Conservation (phyloP, 92 coral and sea anemone genomes). For the Nematostella vectensis region DNA sequence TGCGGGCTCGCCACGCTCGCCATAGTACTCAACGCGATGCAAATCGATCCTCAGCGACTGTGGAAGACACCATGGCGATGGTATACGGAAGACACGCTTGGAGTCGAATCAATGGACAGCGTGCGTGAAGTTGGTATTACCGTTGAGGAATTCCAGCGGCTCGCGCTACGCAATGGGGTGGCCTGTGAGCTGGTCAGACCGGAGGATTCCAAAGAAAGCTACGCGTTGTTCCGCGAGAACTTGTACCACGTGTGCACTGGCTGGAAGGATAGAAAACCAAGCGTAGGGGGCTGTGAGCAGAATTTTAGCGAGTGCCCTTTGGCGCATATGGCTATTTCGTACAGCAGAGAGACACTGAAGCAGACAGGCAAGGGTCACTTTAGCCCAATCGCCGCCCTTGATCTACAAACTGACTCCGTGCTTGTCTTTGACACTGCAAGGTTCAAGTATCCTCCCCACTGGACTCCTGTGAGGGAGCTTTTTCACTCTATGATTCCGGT, state of each 20-base stretch:
- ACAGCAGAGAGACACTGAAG: slow-evolving; percentile 43
- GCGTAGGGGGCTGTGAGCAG: neutral
- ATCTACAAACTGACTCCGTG: slow-evolving; percentile 58
- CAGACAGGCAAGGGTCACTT: slow-evolving; percentile 91
- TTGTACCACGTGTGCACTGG: slow-evolving; percentile 44
- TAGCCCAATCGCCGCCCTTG: slow-evolving; percentile 82
- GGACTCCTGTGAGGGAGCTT: slow-evolving; percentile 66
- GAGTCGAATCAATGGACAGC: slow-evolving; percentile 33
- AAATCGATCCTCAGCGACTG: slow-evolving; percentile 65
- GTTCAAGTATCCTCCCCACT: slow-evolving; percentile 85
- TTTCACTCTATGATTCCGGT: slow-evolving; percentile 71
- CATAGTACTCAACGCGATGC: slow-evolving; percentile 65
- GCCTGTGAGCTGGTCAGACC: slow-evolving; percentile 55
- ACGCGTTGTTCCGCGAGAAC: slow-evolving; percentile 32
- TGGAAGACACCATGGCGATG: slow-evolving; percentile 96
- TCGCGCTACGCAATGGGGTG: slow-evolving; percentile 72
- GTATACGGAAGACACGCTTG: slow-evolving; percentile 77
- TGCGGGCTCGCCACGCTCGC: slow-evolving; percentile 85
- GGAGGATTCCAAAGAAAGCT: slow-evolving; percentile 21
- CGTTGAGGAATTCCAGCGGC: slow-evolving; percentile 59
- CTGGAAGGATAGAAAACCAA: slow-evolving; percentile 2
- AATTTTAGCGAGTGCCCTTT: slow-evolving; percentile 30
- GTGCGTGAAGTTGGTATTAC: slow-evolving; percentile 58
- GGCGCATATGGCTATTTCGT: slow-evolving; percentile 53
- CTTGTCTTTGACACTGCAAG: slow-evolving; percentile 87